Conservation (phyloP, 2,113 vertebrate species). For the Corythornis cristatus region DNA sequence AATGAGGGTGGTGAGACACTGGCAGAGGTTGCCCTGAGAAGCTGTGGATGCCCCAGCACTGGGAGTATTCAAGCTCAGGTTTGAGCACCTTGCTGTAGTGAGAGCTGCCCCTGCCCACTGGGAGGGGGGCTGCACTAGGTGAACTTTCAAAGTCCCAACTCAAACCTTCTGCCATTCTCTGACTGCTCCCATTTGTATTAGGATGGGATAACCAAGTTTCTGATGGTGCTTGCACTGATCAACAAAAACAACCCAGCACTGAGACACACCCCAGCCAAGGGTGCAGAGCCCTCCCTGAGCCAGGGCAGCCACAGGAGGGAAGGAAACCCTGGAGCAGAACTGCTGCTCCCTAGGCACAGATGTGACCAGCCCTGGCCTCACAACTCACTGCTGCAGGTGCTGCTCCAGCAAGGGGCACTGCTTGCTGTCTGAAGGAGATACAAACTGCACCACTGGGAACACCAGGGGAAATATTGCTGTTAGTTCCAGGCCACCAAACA, state of each 20-base stretch:
- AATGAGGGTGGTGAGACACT: neutral
- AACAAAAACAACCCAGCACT: neutral
- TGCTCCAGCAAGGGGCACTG: neutral
- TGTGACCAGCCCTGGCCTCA: no score
- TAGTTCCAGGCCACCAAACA: slow-evolving; percentile 40
- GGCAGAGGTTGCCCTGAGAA: no score
- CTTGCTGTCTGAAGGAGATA: neutral
- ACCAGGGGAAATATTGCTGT: neutral
- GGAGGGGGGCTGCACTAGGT: neutral
- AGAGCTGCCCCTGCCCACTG: neutral
- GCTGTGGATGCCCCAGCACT: neutral
- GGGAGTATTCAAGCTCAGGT: neutral
- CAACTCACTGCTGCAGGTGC: neutral
- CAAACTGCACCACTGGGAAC: neutral
- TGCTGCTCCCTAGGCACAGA: neutral
- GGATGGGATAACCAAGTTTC: neutral
- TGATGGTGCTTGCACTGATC: neutral
- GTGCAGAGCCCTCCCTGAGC: neutral
- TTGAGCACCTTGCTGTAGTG: neutral
- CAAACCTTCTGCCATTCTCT: neutral
- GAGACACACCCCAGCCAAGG: neutral
- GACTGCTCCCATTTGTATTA: neutral
- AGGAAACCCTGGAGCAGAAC: neutral
- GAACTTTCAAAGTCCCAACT: neutral
- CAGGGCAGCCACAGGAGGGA: neutral